Percentiles rank a stretch among this genome's conserved stretches.
Evolutionary conservation across 1,140 invertebrate genomes (phyloP).

Genomic region (Pantala flavescens): DNA sequence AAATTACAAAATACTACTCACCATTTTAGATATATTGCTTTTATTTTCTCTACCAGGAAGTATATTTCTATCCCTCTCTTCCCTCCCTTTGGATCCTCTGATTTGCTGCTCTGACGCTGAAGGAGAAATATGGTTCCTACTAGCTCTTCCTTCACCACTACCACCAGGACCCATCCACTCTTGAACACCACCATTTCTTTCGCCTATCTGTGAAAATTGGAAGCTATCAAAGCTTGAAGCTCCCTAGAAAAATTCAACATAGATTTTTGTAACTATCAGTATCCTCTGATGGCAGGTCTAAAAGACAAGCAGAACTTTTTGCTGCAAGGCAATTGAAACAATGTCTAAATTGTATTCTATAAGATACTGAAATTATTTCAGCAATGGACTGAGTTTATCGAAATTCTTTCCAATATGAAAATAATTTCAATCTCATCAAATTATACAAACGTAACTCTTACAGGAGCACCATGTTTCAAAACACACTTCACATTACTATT

Average conservation of each 20-base stretch:
- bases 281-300: too few relatives aligned
- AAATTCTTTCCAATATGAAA: too few relatives aligned
- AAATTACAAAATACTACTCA: background rate
- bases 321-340: too few relatives aligned
- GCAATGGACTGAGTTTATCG: too few relatives aligned
- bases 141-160: background rate
- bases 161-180: background rate
- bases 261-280: too few relatives aligned
- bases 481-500: too few relatives aligned
- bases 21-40: constrained; percentile 13
- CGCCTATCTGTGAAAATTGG: background rate
- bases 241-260: background rate
- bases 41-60: constrained; percentile 11
- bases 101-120: background rate
- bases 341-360: too few relatives aligned
- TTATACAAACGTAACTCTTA: too few relatives aligned
- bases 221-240: background rate
- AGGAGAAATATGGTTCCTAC: background rate
- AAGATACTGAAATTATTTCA: too few relatives aligned
- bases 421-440: too few relatives aligned
- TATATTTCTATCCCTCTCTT: constrained; percentile 13
- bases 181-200: background rate
- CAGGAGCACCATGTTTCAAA: too few relatives aligned
- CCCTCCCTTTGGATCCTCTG: background rate
- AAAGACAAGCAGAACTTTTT: too few relatives aligned